Evolutionary conservation across 2,797 vertebrate species (phyloP).

Genomic region (Hydrocynus forskahlii): DNA sequence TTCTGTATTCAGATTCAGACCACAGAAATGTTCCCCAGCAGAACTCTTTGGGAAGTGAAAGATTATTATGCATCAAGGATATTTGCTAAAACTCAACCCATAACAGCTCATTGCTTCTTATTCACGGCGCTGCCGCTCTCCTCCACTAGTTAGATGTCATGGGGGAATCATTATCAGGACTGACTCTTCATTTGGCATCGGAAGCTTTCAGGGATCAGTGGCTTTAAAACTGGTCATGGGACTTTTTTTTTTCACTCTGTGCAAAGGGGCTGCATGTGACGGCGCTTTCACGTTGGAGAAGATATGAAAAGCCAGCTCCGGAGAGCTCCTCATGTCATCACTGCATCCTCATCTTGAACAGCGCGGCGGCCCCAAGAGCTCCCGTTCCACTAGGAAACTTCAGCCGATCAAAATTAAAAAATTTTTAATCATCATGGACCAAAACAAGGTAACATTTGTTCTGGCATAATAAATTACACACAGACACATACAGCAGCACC

Average conservation of each 20-base stretch:
- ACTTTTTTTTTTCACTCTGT: slow-evolving; percentile 19
- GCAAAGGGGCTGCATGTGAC: slow-evolving; percentile 24
- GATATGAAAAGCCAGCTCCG: slow-evolving; percentile 15
- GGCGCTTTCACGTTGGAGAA: slow-evolving; percentile 16
- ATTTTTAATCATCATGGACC: not conserved
- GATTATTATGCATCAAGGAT: slow-evolving; percentile 56
- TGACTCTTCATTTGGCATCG: slow-evolving; percentile 53
- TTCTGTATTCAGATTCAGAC: slow-evolving; percentile 50
- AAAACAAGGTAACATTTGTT: slow-evolving; percentile 9
- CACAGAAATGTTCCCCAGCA: slow-evolving; percentile 51
- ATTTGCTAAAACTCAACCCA: slow-evolving; percentile 53
- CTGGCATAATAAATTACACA: slow-evolving; percentile 25
- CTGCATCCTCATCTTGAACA: not conserved
- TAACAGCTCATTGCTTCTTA: slow-evolving; percentile 53
- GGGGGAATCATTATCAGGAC: slow-evolving; percentile 55
- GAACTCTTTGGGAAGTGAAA: slow-evolving; percentile 42
- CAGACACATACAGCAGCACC: slow-evolving; percentile 10
- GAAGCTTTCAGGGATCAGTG: slow-evolving; percentile 58
- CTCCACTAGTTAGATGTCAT: slow-evolving; percentile 53
- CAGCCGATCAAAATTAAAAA: not conserved
- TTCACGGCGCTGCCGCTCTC: slow-evolving; percentile 47
- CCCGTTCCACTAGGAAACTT: not conserved
- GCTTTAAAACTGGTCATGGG: slow-evolving; percentile 55
- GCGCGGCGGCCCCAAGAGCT: not conserved
- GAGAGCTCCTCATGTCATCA: not conserved